Percentiles rank a stretch among this genome's conserved stretches.
Evolutionary conservation across 2,113 vertebrate genomes (phyloP).

Genomic region (Phyllopteryx taeniolatus): DNA sequence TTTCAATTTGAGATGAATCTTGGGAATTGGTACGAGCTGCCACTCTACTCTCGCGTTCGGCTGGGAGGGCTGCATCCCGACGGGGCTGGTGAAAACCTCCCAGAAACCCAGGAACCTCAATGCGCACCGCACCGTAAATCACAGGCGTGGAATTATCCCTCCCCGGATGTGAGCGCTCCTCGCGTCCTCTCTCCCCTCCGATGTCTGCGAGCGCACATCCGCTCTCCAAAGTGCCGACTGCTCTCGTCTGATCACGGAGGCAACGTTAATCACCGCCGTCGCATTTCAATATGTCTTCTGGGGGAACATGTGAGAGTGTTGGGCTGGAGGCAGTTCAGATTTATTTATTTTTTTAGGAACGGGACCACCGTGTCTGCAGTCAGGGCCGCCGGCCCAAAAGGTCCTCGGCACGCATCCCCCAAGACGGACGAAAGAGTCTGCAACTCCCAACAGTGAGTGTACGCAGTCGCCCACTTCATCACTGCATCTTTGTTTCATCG

Average conservation of each 20-base stretch:
- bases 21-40: neutral
- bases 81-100: too few relatives aligned
- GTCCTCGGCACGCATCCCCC: conserved; percentile 57
- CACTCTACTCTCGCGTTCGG: conserved; percentile 15
- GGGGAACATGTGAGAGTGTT: conserved; percentile 38
- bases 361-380: conserved; percentile 78
- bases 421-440: conserved; percentile 48
- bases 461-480: neutral
- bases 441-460: conserved; percentile 32
- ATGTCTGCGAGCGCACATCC: conserved; percentile 37
- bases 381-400: conserved; percentile 55
- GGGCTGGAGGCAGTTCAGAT: conserved; percentile 41
- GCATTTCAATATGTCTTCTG: conserved; percentile 21
- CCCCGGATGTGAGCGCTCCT: conserved; percentile 46
- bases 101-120: neutral
- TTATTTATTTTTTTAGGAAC: conserved; percentile 71
- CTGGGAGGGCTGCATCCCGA: conserved; percentile 40
- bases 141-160: conserved; percentile 37
- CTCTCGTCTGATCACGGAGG: conserved; percentile 29
- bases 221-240: conserved; percentile 48
- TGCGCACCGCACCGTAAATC: conserved; percentile 35
- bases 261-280: conserved; percentile 42
- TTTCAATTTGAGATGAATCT: too few relatives aligned
- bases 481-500: neutral
- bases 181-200: conserved; percentile 24